Evolutionary conservation across 2,797 vertebrate species (phyloP).

Genomic region (Coracias cyanogaster): DNA sequence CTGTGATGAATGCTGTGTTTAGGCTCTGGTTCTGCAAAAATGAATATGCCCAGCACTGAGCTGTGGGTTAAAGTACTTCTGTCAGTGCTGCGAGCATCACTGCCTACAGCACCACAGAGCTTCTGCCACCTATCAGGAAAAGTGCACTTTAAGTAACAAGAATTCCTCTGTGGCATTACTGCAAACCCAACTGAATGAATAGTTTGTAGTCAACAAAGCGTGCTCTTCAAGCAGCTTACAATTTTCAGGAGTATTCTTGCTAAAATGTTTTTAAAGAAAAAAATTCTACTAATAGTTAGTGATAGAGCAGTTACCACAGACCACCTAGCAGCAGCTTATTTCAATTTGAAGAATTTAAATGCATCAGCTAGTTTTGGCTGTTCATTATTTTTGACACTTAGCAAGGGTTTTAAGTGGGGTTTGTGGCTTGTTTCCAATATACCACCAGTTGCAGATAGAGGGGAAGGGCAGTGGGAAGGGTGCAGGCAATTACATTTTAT

Average conservation of each 20-base stretch:
- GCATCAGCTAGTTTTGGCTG: not conserved
- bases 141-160: not conserved
- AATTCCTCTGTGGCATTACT: not conserved
- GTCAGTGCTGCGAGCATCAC: not conserved
- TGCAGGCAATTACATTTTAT: not conserved
- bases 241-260: not conserved
- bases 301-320: not conserved
- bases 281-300: not conserved
- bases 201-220: not conserved
- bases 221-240: not conserved
- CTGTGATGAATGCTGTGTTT: not conserved
- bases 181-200: not conserved
- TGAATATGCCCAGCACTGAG: not conserved
- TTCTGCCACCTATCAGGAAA: not conserved
- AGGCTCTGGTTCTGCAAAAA: not conserved
- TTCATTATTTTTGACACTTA: conserved; percentile 46
- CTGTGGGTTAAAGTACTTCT: not conserved
- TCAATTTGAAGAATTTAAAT: conserved; percentile 9
- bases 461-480: conserved; percentile 3
- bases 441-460: not conserved
- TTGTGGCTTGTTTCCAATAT: conserved; percentile 52
- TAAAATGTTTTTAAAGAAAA: not conserved
- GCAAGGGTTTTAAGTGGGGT: not conserved
- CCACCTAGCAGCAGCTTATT: not conserved
- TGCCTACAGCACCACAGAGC: not conserved